These are phyloP conservation scores for Varanus salvator DNA, from an alignment of 2,113 vertebrate genomes.

Conservation along the genomic window DNA sequence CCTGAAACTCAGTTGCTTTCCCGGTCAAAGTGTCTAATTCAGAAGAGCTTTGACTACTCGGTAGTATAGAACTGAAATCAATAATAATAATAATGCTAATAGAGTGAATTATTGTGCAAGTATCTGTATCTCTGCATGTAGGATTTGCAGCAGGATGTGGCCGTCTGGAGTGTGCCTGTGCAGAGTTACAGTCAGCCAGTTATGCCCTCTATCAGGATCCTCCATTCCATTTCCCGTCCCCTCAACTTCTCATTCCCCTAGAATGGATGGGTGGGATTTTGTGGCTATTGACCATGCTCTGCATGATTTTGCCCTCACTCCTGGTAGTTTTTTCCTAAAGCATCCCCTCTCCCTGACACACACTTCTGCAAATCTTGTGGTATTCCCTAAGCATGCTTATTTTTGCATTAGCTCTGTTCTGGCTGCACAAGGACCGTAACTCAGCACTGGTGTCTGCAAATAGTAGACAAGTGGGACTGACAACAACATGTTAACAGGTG, in stretches of 20 bases:
- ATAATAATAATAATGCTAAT: background rate
- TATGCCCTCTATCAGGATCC: background rate
- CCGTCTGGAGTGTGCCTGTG: background rate
- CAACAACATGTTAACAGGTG: no score
- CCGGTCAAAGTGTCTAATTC: constrained; percentile 69
- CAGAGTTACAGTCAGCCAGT: background rate
- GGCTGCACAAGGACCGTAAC: background rate
- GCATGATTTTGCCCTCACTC: background rate
- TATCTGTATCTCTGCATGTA: background rate
- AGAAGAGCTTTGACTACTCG: background rate
- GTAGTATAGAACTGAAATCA: no score
- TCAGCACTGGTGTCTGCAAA: background rate
- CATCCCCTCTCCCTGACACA: background rate
- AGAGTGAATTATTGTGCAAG: constrained; percentile 57
- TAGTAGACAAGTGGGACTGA: background rate
- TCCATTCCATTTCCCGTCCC: background rate
- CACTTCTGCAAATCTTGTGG: background rate
- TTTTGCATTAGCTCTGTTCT: background rate
- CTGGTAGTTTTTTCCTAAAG: background rate
- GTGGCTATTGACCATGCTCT: background rate
- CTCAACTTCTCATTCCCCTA: background rate
- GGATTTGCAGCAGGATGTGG: background rate
- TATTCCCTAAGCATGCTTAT: background rate
- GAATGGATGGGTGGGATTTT: background rate
- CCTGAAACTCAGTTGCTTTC: constrained; percentile 14